These are phyloP conservation scores for Chrysocyon brachyurus DNA, from an alignment of 2,797 vertebrate species.

Conservation along the genomic window DNA sequence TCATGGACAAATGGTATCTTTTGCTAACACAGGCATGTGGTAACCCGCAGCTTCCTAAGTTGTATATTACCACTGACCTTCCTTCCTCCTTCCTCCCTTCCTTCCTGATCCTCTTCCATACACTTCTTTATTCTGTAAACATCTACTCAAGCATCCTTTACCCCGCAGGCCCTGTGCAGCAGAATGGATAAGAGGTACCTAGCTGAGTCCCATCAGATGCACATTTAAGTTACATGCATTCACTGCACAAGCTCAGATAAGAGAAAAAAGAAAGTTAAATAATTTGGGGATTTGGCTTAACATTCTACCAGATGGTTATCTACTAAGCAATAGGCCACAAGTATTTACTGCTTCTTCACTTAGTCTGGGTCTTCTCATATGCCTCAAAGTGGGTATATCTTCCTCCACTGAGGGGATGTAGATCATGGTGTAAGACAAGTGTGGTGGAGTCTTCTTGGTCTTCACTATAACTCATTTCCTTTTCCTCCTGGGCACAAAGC, in stretches of 20 bases:
- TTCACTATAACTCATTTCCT: neutral
- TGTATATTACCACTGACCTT: neutral
- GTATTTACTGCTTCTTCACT: rapidly evolving
- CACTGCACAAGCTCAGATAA: neutral
- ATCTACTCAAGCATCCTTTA: neutral
- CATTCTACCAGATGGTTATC: neutral
- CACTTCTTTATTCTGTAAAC: neutral
- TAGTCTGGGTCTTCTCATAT: neutral
- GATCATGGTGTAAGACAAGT: neutral
- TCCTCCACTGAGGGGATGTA: neutral
- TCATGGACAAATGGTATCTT: neutral
- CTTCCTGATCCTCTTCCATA: neutral
- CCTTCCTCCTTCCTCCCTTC: neutral
- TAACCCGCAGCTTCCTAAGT: neutral
- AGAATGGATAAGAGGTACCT: neutral
- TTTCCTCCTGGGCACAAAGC: neutral
- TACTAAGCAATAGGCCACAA: neutral
- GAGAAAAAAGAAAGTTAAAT: neutral
- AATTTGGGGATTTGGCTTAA: neutral
- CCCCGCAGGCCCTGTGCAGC: neutral
- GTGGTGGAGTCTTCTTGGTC: neutral
- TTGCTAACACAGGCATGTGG: neutral
- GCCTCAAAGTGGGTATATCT: neutral
- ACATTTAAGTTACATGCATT: neutral
- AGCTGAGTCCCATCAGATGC: neutral